phyloP scores from a whole-genome alignment of 2,113 vertebrate species.

The Capra hircus region DNA sequence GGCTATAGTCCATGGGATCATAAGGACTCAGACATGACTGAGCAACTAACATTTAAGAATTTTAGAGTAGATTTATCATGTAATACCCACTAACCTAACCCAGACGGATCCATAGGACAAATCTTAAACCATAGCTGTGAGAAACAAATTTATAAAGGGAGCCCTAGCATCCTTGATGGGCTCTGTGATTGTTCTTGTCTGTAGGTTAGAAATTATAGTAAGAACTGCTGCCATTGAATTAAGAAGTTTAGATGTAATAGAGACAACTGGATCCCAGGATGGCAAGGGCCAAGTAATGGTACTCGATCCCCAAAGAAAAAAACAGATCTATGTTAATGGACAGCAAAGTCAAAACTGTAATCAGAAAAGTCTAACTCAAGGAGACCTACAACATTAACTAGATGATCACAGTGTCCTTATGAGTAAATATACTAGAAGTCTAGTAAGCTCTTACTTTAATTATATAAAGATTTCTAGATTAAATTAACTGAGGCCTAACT shows the following conservation, averaged over 20 bases:
- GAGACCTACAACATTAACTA: neutral
- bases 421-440: neutral
- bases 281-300: neutral
- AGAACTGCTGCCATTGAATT: neutral
- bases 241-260: neutral
- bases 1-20: neutral
- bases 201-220: neutral
- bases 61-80: neutral
- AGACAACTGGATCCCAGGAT: neutral
- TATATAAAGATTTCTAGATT: neutral
- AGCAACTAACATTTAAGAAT: neutral
- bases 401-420: neutral
- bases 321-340: neutral
- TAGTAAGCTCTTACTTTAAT: neutral
- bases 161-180: neutral
- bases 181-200: neutral
- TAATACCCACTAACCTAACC: neutral
- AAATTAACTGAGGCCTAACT: neutral
- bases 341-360: neutral
- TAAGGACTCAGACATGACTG: neutral
- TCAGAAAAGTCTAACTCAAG: neutral
- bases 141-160: neutral
- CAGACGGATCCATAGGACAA: neutral
- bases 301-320: neutral
- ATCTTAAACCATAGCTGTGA: neutral